These are phyloP conservation scores for Augochlora pura DNA, from an alignment of 1,140 invertebrate genomes.

Conservation along the genomic window DNA sequence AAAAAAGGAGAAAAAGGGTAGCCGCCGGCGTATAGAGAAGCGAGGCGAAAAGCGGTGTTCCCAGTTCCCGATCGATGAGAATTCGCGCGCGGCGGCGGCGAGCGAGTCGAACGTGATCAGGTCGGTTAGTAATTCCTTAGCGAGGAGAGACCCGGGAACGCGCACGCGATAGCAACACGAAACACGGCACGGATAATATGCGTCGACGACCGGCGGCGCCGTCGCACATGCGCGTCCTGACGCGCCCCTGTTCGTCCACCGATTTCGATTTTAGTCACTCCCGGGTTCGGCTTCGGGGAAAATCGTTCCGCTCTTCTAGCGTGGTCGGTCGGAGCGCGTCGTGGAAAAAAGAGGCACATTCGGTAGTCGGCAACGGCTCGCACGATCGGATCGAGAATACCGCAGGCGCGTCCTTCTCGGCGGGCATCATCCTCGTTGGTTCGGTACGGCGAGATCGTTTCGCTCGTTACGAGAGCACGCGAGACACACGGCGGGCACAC, in stretches of 20 bases:
- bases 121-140: conserved; percentile 71
- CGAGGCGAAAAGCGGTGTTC: neutral
- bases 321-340: conserved; percentile 33
- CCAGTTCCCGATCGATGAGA: conserved; percentile 68
- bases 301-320: conserved; percentile 70
- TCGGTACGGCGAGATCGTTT: conserved; percentile 19
- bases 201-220: conserved; percentile 72
- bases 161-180: conserved; percentile 61
- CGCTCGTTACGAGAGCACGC: neutral
- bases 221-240: conserved; percentile 75
- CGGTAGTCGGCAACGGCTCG: conserved; percentile 4
- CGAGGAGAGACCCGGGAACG: conserved; percentile 48
- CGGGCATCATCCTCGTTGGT: no score
- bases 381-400: conserved; percentile 2
- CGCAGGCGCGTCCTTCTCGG: conserved; percentile 5
- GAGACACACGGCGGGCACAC: neutral
- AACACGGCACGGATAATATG: conserved; percentile 61
- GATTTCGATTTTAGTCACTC: conserved; percentile 81
- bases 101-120: conserved; percentile 68
- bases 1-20: conserved; percentile 26
- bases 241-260: conserved; percentile 74
- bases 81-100: conserved; percentile 54
- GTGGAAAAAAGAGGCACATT: conserved; percentile 12
- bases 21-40: neutral
- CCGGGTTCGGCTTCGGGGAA: conserved; percentile 77